Base-by-base conservation (phyloP, 2,113 vertebrate genomes). In the Eira barbara region DNA sequence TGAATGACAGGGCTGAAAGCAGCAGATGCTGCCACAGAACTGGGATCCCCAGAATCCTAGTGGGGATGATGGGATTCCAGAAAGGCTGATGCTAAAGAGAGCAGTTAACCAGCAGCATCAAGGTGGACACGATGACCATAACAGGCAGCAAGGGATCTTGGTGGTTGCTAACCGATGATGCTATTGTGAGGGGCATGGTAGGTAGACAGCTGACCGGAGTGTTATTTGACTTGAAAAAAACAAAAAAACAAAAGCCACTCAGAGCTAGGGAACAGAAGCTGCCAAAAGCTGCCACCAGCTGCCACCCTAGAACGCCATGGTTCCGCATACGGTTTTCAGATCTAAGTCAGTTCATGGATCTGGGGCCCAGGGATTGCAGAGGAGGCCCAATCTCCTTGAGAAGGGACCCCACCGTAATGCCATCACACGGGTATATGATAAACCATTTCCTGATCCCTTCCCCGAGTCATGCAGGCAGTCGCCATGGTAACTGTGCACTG, bases 381-480 rank as follows among this genome's bases (percentile, higher is more conserved):
- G 27, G 21, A 90, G 21, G 63, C 31, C 61, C 80, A 34, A 39
- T 23, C 5, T 80, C 57, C 23, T 49, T 2, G 17, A 79, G 69
- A 81, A 73, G 69, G 25, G 78, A 69, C 55, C 67, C 49, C 55
- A 6, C 29, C 8, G 21, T 36, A 36, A 52, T 36, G 1, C 81
- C 27, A 52, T 34, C 23, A 21, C 27, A 20, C 65, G 76, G 34
- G 15, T 45, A 36, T 9, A 17, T 47, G 12, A 81, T 23, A 49
- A 67, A 63, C 65, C 42, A 39, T 61, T 81, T 91, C 67, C 89
- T 23, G 63, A 63, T 29, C 52, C 73, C 57, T 85, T 86, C 71
- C 57, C 49, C 18, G 39, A 42, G 34, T 15, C 55, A 45, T 69
- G 36, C 2, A 36, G 84, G 27, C 23, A 42, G 89, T 96, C 89